These are phyloP conservation scores for Sprattus sprattus DNA, from an alignment of 2,113 vertebrate genomes.

Conservation along the genomic window DNA sequence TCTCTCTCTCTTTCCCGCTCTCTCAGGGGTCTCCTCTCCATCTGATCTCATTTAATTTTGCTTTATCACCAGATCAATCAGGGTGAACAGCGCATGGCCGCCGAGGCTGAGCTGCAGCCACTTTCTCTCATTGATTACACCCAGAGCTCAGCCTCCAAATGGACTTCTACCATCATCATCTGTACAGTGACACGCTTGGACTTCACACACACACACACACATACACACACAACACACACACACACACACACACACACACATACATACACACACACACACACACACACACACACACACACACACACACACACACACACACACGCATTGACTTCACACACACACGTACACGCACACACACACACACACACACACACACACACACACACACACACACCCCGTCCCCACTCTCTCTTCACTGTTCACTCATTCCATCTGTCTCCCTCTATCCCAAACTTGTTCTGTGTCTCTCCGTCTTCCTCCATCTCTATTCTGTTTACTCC, in stretches of 20 bases:
- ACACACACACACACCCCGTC: neutral
- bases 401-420: neutral
- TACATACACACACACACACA: neutral
- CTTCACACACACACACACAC: neutral
- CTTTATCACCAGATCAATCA: slow-evolving; percentile 53
- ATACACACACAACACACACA: neutral
- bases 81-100: neutral
- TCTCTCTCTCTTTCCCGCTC: slow-evolving; percentile 16
- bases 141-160: neutral
- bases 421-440: neutral
- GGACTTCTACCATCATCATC: slow-evolving; percentile 2
- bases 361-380: neutral
- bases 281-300: neutral
- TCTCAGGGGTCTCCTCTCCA: neutral
- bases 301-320: neutral
- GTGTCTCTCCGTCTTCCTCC: neutral
- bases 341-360: neutral
- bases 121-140: slow-evolving; percentile 33
- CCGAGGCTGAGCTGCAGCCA: neutral
- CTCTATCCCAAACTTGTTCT: neutral
- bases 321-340: neutral
- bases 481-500: neutral
- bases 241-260: neutral
- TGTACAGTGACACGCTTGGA: neutral
- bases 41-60: slow-evolving; percentile 39